phyloP scores from a whole-genome alignment of 1,140 invertebrate species.

The Aphidius gifuensis region DNA sequence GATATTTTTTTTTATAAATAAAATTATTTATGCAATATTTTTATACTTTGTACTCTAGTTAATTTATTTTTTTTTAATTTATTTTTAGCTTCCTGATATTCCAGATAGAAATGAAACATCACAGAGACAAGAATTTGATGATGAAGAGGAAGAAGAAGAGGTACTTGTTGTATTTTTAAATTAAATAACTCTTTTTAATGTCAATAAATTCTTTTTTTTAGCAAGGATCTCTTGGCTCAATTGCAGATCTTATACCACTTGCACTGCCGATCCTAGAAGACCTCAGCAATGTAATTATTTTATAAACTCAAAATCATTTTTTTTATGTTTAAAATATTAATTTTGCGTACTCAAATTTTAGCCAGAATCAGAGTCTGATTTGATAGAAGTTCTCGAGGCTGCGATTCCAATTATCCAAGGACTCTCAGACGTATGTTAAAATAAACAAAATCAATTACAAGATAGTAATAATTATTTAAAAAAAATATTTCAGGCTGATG shows the following conservation, averaged over 20 bases:
- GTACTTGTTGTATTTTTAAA: neutral
- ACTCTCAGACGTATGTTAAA: slow-evolving; percentile 40
- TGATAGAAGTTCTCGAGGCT: slow-evolving; percentile 38
- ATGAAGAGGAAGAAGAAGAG: slow-evolving; percentile 21
- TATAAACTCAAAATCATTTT: neutral
- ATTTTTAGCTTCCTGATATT: slow-evolving; percentile 26
- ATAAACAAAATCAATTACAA: neutral
- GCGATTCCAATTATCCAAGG: slow-evolving; percentile 45
- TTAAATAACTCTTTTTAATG: no score
- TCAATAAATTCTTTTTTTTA: slow-evolving; percentile 8
- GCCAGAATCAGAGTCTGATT: slow-evolving; percentile 45
- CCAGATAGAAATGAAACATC: slow-evolving; percentile 34
- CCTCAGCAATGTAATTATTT: slow-evolving; percentile 46
- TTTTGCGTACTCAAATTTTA: slow-evolving; percentile 28
- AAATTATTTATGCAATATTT: neutral
- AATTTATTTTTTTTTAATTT: slow-evolving; percentile 19
- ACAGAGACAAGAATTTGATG: slow-evolving; percentile 29
- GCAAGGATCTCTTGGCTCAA: slow-evolving; percentile 38
- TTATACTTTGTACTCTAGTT: slow-evolving; percentile 6
- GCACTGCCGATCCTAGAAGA: slow-evolving; percentile 46
- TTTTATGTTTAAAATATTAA: neutral
- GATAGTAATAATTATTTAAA: slow-evolving; percentile 10
- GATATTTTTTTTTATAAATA: neutral
- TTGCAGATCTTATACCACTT: slow-evolving; percentile 43
- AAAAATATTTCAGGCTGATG: slow-evolving; percentile 32